Conservation (phyloP, 2,797 vertebrate genomes). For the Centropyge bicolor region DNA sequence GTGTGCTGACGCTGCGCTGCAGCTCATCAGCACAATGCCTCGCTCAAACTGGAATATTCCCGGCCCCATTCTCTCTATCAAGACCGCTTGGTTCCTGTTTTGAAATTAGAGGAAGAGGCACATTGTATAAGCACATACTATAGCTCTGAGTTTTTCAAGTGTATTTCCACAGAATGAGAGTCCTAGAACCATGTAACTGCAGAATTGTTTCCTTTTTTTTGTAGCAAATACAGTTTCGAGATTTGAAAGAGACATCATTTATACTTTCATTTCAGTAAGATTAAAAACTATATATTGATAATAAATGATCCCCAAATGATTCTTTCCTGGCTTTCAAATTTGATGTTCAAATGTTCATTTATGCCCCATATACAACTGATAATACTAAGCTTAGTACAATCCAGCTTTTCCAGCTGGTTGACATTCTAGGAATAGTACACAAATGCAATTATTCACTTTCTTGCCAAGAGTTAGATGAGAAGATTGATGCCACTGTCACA, state of each 20-base stretch:
- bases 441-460: not conserved
- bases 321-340: not conserved
- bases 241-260: constrained; percentile 6
- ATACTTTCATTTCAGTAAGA: not conserved
- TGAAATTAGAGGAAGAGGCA: constrained; percentile 64
- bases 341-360: not conserved
- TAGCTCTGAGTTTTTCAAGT: constrained; percentile 37
- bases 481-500: not conserved
- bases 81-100: constrained; percentile 71
- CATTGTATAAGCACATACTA: constrained; percentile 57
- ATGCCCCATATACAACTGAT: not conserved
- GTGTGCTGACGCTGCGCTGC: constrained; percentile 65
- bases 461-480: not conserved
- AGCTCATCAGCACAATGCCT: constrained; percentile 66
- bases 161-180: constrained; percentile 36
- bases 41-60: constrained; percentile 67
- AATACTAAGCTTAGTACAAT: not conserved
- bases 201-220: not conserved
- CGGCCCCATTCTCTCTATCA: constrained; percentile 60
- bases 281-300: not conserved
- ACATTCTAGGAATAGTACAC: not conserved
- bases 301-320: not conserved
- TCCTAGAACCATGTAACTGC: constrained; percentile 10
- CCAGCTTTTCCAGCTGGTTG: not conserved
- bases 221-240: not conserved